Evolutionary conservation across 1,140 invertebrate genomes (phyloP).

Genomic region (Lepidurus apus): DNA sequence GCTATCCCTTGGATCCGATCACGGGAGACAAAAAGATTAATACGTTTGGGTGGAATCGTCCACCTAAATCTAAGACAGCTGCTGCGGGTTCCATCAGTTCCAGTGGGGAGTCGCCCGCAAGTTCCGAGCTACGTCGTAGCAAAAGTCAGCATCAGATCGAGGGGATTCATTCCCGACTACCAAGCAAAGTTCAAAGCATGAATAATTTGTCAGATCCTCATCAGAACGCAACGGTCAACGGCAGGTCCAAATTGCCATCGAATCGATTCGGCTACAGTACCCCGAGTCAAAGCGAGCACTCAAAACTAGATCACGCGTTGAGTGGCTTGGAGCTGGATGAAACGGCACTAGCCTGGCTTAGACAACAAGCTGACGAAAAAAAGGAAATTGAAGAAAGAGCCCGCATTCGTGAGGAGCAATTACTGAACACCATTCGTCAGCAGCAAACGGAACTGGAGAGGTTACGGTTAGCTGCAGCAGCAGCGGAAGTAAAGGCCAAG

Average conservation of each 20-base stretch:
- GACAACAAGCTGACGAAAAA: conserved; percentile 36
- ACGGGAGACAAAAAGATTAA: conserved; percentile 41
- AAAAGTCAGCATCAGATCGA: conserved; percentile 34
- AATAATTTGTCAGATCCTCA: conserved; percentile 25
- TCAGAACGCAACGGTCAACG: conserved; percentile 27
- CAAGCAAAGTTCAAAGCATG: conserved; percentile 29
- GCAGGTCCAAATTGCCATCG: neutral
- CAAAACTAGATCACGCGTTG: neutral
- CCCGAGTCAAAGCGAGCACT: neutral
- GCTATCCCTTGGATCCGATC: conserved; percentile 65
- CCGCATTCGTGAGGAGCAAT: conserved; percentile 40
- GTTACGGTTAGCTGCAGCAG: conserved; percentile 35
- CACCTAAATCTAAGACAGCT: conserved; percentile 23
- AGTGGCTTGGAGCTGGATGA: conserved; percentile 22
- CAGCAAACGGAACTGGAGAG: conserved; percentile 38
- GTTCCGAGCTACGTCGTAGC: conserved; percentile 24
- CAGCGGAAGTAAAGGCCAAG: conserved; percentile 31
- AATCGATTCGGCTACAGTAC: conserved; percentile 24
- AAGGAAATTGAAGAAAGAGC: conserved; percentile 40
- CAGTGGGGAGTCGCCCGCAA: conserved; percentile 12
- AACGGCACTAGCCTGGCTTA: neutral
- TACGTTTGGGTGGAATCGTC: neutral
- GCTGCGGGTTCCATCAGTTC: conserved; percentile 26
- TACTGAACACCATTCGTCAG: conserved; percentile 38
- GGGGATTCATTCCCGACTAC: neutral